Evolutionary conservation across 2,888 invertebrate genomes (phyloP).

Genomic region (Phalangium opilio): DNA sequence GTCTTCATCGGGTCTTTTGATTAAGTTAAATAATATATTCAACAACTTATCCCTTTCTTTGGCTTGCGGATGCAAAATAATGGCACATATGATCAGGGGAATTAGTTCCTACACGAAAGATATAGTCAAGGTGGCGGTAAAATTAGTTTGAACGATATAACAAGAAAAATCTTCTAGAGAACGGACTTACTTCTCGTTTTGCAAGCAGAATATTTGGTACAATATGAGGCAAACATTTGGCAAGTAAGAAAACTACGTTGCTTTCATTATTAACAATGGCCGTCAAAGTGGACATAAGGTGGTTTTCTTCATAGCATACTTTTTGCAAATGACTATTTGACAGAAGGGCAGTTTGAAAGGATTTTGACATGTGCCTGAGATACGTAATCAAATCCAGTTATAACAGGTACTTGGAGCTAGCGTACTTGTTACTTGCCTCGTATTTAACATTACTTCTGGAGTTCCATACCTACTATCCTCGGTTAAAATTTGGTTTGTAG

Average conservation of each 20-base stretch:
- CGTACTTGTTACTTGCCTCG: too few relatives aligned
- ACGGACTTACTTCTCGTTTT: slow-evolving; percentile 40
- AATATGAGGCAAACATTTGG: slow-evolving; percentile 43
- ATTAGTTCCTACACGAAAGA: slow-evolving; percentile 40
- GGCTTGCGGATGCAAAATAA: slow-evolving; percentile 42
- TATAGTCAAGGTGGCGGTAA: not conserved
- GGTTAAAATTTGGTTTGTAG: too few relatives aligned
- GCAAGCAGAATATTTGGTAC: slow-evolving; percentile 51
- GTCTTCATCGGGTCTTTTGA: slow-evolving; percentile 49
- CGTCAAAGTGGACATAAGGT: too few relatives aligned
- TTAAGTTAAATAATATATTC: slow-evolving; percentile 50
- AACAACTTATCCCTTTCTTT: slow-evolving; percentile 46
- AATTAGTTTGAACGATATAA: slow-evolving; percentile 2
- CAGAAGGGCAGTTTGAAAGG: slow-evolving; percentile 41
- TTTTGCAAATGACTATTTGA: slow-evolving; percentile 35
- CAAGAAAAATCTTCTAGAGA: not conserved
- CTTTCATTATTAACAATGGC: too few relatives aligned
- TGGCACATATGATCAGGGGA: slow-evolving; percentile 45
- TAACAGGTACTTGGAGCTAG: too few relatives aligned
- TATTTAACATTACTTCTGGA: too few relatives aligned
- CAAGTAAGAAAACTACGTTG: slow-evolving; percentile 37
- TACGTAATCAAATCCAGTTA: slow-evolving; percentile 4
- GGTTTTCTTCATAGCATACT: slow-evolving; percentile 12
- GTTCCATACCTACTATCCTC: too few relatives aligned
- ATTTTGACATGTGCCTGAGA: slow-evolving; percentile 37